A percentile compares a stretch with the other conserved stretches of the same genome.
Evolutionary conservation across 2,797 vertebrate genomes (phyloP).

Genomic region (Paratrypauchen microcephalus): DNA sequence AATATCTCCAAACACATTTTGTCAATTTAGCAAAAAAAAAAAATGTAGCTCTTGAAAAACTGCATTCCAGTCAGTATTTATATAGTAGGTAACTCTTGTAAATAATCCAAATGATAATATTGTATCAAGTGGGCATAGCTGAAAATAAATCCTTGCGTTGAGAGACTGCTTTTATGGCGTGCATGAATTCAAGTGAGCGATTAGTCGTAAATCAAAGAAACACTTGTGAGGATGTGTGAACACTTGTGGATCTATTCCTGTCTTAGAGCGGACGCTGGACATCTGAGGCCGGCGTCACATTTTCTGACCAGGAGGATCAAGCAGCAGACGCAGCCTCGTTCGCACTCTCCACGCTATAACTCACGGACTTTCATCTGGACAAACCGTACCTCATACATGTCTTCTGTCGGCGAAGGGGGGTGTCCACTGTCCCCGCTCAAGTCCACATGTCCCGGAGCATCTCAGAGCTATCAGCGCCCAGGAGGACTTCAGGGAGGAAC

Average conservation of each 20-base stretch:
- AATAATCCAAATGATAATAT: no score
- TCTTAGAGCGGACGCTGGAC: neutral
- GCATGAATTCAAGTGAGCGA: neutral
- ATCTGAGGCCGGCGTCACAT: neutral
- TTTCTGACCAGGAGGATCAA: conserved; percentile 6
- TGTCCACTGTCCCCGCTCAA: neutral
- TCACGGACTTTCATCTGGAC: conserved; percentile 8
- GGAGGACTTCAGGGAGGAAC: neutral
- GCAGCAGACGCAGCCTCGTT: neutral
- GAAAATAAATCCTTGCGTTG: neutral
- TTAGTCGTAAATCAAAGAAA: neutral
- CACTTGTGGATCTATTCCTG: neutral
- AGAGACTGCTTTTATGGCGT: neutral
- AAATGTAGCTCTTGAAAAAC: no score
- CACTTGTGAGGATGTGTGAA: neutral
- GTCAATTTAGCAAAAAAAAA: no score
- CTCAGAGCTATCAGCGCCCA: conserved; percentile 7
- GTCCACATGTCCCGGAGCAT: neutral
- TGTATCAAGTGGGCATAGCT: no score
- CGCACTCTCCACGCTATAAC: neutral
- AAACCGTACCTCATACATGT: conserved; percentile 1
- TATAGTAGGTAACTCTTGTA: neutral
- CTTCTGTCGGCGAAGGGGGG: neutral
- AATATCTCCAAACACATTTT: no score
- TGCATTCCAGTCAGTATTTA: no score